Percentiles rank a stretch among this genome's conserved stretches.
These are phyloP conservation scores for Agrotis clavis DNA, from an alignment of 2,888 invertebrate genomes.

Conservation along the genomic window DNA sequence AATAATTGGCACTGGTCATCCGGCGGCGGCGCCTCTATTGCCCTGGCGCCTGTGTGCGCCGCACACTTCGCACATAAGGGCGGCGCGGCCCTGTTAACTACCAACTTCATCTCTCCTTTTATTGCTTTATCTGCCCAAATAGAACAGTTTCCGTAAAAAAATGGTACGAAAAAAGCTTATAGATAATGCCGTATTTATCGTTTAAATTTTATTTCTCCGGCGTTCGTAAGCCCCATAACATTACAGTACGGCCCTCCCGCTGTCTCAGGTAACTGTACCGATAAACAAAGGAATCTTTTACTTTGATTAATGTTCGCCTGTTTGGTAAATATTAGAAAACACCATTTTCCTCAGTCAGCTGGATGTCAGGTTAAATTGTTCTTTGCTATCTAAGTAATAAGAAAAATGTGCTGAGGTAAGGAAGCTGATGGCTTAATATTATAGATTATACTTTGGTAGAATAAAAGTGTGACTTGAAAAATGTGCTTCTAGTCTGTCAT, in stretches of 20 bases:
- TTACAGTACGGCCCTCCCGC: slow-evolving; percentile 34
- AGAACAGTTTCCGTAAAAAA: slow-evolving; percentile 6
- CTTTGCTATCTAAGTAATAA: slow-evolving; percentile 26
- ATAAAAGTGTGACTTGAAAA: not conserved
- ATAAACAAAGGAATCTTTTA: slow-evolving; percentile 60
- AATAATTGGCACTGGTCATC: too few species aligned
- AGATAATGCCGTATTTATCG: slow-evolving; percentile 45
- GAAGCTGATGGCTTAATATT: slow-evolving; percentile 12
- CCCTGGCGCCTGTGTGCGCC: too few species aligned
- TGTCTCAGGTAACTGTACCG: slow-evolving; percentile 59
- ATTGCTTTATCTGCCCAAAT: not conserved
- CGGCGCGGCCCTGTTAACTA: too few species aligned
- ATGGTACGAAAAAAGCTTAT: slow-evolving; percentile 8
- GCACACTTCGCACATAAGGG: too few species aligned
- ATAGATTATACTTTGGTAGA: not conserved
- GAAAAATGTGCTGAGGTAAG: slow-evolving; percentile 24
- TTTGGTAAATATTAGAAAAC: slow-evolving; percentile 58
- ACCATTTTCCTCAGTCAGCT: slow-evolving; percentile 59
- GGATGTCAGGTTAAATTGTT: slow-evolving; percentile 55
- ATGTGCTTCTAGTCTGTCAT: too few species aligned
- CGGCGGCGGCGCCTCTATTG: too few species aligned
- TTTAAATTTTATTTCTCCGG: slow-evolving; percentile 48
- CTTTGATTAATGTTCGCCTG: slow-evolving; percentile 62
- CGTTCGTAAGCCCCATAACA: slow-evolving; percentile 46
- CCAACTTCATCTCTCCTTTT: slow-evolving; percentile 11